A percentile compares a stretch with the other conserved stretches of the same genome.
Evolutionary conservation across 2,888 invertebrate species (phyloP).

Genomic region (Pterobdella sp.): DNA sequence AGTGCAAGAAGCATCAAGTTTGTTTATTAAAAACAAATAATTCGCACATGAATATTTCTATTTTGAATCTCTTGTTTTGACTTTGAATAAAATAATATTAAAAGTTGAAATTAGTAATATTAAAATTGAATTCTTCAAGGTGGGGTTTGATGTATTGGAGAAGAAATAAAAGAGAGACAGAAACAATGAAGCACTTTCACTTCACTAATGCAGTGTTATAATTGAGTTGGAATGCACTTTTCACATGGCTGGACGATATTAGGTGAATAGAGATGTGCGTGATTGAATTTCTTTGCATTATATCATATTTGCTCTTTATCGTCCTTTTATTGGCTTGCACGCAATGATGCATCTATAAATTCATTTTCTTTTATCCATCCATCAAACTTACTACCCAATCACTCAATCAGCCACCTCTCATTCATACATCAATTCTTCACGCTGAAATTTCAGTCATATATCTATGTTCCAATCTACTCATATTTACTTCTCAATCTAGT

Average conservation of each 20-base stretch:
- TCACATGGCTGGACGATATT: neutral
- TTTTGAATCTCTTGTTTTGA: too few species aligned
- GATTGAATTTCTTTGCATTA: neutral
- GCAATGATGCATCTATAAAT: neutral
- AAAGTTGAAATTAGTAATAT: too few species aligned
- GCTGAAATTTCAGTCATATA: neutral
- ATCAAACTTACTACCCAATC: neutral
- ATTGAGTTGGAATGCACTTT: neutral
- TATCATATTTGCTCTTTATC: neutral
- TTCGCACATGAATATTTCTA: too few species aligned
- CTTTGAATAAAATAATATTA: too few species aligned
- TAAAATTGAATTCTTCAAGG: too few species aligned
- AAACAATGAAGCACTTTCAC: too few species aligned
- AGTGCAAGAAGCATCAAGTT: too few species aligned
- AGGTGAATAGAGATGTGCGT: neutral
- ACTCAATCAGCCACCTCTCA: neutral
- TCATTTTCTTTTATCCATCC: neutral
- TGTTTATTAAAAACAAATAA: too few species aligned
- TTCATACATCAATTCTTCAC: neutral
- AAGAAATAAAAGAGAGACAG: too few species aligned
- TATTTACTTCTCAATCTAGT: too few species aligned
- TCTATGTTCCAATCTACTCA: neutral
- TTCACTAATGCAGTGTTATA: too few species aligned
- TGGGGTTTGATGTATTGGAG: too few species aligned
- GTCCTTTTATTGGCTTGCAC: neutral